Base-by-base conservation (phyloP, 2,797 vertebrate genomes). In the Strix occidentalis region DNA sequence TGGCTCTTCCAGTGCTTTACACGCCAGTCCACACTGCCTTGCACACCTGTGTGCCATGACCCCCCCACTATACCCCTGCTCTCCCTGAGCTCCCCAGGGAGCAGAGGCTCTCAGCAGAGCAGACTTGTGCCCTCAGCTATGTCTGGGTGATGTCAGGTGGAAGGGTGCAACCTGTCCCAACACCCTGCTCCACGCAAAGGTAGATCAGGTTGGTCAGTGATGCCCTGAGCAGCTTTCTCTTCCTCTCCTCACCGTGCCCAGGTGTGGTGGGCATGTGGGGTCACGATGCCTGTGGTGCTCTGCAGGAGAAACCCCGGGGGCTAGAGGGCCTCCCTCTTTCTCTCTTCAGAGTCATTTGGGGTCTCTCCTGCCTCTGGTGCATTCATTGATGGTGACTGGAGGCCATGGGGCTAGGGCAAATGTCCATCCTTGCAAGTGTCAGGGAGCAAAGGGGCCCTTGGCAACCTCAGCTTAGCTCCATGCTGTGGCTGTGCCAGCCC, bases 201-300 rank as follows among this genome's bases (percentile, higher is more conserved):
- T 3, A 16, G 13, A 20, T 29, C 48, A 53, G 53, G 23, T 2
- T 37, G 41, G n/a, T 31, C 65, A 53, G 37, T 4, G 46, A 53
- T 20, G n/a, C 43, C 28, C 29, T 39, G 31, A 20, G 10, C 48
- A 45, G 26, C 11, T 74, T 87, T 60, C 26, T 66, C 33, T 33
- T 65, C 16, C 26, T 7, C 35, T 64, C n/a, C 21, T 75, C 35
- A 14, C 16, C 0, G 0, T 43, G 33, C 19, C 16, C 53, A 35
- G 37, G 23, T 29, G 19, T 9, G 7, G 26, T 13, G 33, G 31
- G 13, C 2, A 4, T 0, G 0, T 16, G 18, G 10, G 5, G 3
- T 48, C 19, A 1, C 0, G 4, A 45, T 1, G 2, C 28, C 46
- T 63, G 28, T 24, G 41, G 50, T 39, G 54, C 26, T 54, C 11